phyloP scores from a whole-genome alignment of 2,113 vertebrate genomes.

The Podarcis raffonei region DNA sequence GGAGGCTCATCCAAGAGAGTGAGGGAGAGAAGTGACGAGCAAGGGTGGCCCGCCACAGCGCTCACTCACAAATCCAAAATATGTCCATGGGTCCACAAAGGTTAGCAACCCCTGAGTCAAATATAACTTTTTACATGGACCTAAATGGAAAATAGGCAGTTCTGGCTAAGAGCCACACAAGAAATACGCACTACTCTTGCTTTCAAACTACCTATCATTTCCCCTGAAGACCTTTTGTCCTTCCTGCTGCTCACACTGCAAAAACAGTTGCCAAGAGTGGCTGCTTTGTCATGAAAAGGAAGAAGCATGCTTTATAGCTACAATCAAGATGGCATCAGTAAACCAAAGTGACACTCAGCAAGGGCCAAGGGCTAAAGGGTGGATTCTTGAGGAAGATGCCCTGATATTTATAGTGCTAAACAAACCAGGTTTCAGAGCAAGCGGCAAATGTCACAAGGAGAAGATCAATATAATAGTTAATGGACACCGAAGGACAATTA shows the following conservation, averaged over 20 bases:
- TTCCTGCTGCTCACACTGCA: background rate
- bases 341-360: rapidly evolving
- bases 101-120: no score
- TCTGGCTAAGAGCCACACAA: background rate
- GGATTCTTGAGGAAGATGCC: background rate
- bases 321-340: background rate
- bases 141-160: background rate
- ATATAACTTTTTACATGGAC: background rate
- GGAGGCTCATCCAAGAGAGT: no score
- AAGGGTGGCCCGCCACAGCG: no score
- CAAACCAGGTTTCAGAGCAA: background rate
- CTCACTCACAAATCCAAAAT: no score
- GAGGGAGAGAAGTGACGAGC: no score
- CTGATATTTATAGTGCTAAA: constrained; percentile 7
- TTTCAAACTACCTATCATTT: background rate
- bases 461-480: constrained; percentile 57
- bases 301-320: background rate
- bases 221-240: background rate
- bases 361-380: background rate
- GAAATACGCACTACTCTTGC: background rate
- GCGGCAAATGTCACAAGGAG: constrained; percentile 9
- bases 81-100: no score
- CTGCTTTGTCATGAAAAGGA: background rate
- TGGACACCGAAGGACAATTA: constrained; percentile 52
- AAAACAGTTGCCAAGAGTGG: background rate